Conservation (phyloP, 2,113 vertebrate species). For the Pontoporia blainvillei region DNA sequence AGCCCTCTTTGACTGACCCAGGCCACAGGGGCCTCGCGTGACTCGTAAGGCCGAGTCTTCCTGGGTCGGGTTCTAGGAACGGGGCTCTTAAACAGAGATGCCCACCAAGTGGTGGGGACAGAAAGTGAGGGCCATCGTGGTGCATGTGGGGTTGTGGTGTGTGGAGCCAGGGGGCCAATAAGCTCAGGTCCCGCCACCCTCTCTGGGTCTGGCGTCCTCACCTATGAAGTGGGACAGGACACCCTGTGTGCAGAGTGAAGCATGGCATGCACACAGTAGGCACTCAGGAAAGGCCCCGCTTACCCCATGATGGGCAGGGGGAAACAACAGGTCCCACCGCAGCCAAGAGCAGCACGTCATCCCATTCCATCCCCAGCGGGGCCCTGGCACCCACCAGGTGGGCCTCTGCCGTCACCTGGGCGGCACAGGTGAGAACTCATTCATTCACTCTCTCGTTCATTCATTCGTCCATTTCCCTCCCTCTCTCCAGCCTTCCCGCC, state of each 20-base stretch:
- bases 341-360: rapidly evolving
- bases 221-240: background rate
- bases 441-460: rapidly evolving
- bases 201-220: background rate
- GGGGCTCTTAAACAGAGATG: background rate
- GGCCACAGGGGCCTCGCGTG: background rate
- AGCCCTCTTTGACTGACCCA: background rate
- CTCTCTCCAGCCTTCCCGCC: background rate
- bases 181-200: background rate
- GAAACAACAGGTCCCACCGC: rapidly evolving
- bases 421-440: background rate
- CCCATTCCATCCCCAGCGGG: rapidly evolving
- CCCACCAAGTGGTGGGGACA: too few species aligned
- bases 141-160: rapidly evolving
- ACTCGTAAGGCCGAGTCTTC: too few species aligned
- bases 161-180: background rate
- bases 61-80: background rate
- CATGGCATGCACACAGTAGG: rapidly evolving
- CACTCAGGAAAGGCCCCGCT: background rate
- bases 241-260: rapidly evolving
- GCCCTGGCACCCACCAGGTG: background rate
- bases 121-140: rapidly evolving
- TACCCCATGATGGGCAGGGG: rapidly evolving
- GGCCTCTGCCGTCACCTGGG: background rate
- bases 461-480: background rate